Conservation (phyloP, 2,113 vertebrate species). For the Mormoops blainvillei region DNA sequence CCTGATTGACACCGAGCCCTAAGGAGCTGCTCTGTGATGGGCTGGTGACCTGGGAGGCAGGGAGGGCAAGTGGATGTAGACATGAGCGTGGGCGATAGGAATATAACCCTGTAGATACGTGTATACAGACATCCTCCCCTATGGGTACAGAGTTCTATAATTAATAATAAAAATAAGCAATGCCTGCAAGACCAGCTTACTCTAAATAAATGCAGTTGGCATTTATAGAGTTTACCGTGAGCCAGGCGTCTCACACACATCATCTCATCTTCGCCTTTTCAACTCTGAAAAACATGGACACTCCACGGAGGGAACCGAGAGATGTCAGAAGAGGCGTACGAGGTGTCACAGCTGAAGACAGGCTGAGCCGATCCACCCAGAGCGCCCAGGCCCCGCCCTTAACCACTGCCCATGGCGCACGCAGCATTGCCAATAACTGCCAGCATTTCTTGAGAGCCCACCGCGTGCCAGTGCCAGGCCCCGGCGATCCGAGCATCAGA, state of each 20-base stretch:
- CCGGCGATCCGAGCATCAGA: no score
- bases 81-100: fast-evolving
- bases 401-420: fast-evolving
- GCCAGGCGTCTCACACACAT: background rate
- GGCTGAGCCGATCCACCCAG: fast-evolving
- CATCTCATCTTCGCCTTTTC: background rate
- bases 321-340: no score
- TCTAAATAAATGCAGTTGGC: background rate
- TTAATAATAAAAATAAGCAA: background rate
- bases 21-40: background rate
- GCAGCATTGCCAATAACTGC: fast-evolving
- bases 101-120: background rate
- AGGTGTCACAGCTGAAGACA: background rate
- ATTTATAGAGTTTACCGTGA: background rate
- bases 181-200: background rate
- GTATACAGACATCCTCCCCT: fast-evolving
- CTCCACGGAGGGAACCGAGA: fast-evolving
- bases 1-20: background rate
- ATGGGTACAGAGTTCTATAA: background rate
- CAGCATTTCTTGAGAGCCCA: background rate
- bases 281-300: background rate
- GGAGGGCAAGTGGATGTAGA: fast-evolving
- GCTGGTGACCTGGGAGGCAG: background rate
- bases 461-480: background rate
- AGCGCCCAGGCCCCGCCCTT: background rate